Evolutionary conservation across 2,888 invertebrate genomes (phyloP).

Genomic region (Hylaea fasciaria): DNA sequence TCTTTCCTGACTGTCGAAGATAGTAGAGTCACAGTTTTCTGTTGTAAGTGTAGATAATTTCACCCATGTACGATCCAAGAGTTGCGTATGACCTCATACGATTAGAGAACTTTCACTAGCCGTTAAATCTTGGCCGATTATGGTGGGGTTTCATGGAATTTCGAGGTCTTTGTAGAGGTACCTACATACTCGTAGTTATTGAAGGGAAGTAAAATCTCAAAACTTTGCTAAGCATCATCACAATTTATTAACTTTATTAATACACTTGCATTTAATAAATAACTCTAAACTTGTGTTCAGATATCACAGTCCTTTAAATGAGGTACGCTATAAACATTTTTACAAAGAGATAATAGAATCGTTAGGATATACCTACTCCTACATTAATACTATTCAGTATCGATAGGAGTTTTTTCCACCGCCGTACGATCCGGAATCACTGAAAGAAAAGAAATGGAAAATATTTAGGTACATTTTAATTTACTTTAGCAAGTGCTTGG

Average conservation of each 20-base stretch:
- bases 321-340: constrained; percentile 55
- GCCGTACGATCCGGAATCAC: constrained; percentile 65
- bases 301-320: constrained; percentile 76
- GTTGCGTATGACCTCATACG: no score
- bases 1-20: no score
- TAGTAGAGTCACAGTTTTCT: no score
- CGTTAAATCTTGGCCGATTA: no score
- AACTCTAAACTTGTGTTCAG: constrained; percentile 37
- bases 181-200: no score
- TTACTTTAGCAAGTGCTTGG: neutral
- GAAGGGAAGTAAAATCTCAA: no score
- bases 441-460: constrained; percentile 44
- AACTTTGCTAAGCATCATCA: constrained; percentile 27
- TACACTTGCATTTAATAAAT: constrained; percentile 38
- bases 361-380: neutral
- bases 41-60: no score
- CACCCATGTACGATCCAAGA: no score
- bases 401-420: constrained; percentile 30
- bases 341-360: constrained; percentile 3
- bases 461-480: no score
- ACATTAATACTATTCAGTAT: constrained; percentile 16
- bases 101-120: no score
- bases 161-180: no score
- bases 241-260: constrained; percentile 30
- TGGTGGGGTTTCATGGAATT: no score